Evolutionary conservation across 2,113 vertebrate species (phyloP).

Genomic region (Sorex araneus): DNA sequence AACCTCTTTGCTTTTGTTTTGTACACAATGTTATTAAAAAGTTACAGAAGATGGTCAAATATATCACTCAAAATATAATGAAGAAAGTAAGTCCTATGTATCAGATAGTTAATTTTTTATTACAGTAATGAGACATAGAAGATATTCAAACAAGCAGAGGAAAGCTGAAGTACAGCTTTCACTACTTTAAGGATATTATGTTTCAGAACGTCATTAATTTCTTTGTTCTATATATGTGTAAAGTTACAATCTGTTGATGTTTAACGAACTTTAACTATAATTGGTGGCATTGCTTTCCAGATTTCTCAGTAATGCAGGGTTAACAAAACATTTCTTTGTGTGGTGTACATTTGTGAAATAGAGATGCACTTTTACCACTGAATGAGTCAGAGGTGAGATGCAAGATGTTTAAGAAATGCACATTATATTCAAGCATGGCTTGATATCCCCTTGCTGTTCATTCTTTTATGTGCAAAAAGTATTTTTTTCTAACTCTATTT

Average conservation of each 20-base stretch:
- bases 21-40: conserved; percentile 34
- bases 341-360: not conserved
- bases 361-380: not conserved
- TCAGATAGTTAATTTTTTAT: conserved; percentile 6
- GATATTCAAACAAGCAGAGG: not conserved
- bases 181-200: not conserved
- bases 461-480: conserved; percentile 76
- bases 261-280: not conserved
- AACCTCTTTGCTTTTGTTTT: conserved; percentile 48
- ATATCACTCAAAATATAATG: not conserved
- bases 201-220: not conserved
- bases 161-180: not conserved
- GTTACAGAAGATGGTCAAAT: not conserved
- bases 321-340: not conserved
- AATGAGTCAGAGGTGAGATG: not conserved
- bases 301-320: not conserved
- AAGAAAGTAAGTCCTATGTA: not conserved
- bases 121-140: not conserved
- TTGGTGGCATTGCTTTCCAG: not conserved
- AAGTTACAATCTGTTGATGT: not conserved
- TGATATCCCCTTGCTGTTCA: conserved; percentile 31
- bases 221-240: not conserved
- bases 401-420: conserved; percentile 56
- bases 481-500: conserved; percentile 67
- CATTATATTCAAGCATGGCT: not conserved